Evolutionary conservation across 2,113 vertebrate genomes (phyloP).

Genomic region (Aramus guarauna): DNA sequence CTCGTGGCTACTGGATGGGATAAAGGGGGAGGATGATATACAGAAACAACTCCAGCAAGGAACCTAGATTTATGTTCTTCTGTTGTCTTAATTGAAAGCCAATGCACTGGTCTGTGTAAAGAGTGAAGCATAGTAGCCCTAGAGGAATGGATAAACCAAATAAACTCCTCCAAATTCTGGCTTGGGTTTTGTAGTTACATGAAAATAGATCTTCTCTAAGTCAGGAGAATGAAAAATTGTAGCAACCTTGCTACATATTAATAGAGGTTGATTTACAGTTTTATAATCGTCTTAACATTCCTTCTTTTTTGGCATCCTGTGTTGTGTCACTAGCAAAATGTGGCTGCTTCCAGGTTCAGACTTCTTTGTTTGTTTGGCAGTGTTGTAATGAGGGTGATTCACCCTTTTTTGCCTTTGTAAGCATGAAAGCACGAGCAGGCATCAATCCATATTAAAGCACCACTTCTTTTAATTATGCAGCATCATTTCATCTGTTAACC

Average conservation of each 20-base stretch:
- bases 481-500: background rate
- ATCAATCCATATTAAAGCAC: background rate
- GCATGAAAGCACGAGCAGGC: background rate
- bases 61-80: background rate
- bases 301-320: background rate
- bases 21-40: background rate
- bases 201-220: slow-evolving; percentile 2
- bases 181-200: background rate
- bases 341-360: background rate
- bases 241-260: background rate
- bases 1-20: background rate
- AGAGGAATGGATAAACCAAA: slow-evolving; percentile 2
- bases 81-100: slow-evolving; percentile 5
- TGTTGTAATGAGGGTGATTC: background rate
- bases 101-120: background rate
- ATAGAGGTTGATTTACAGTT: background rate
- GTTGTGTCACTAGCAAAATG: background rate
- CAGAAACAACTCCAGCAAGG: background rate
- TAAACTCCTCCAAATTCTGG: background rate
- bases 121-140: background rate
- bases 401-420: background rate
- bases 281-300: background rate
- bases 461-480: background rate
- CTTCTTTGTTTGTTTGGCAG: background rate
- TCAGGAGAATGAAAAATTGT: background rate